Base-by-base conservation (phyloP, 2,797 vertebrate species). In the Syngnathus acus region DNA sequence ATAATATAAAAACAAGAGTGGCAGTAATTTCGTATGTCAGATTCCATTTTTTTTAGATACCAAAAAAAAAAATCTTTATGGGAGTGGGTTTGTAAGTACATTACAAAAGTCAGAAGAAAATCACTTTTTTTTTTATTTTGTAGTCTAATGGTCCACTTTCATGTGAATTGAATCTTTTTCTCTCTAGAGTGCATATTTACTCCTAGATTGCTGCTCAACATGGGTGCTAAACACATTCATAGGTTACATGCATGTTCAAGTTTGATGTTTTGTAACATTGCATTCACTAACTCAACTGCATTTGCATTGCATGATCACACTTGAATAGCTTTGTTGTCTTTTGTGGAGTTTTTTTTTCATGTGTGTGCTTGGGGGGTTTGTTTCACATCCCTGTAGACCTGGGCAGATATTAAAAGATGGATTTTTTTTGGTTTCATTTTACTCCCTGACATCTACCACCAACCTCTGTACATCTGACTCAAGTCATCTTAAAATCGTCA, bases 391-490 rank as follows among this genome's bases (percentile, higher is more conserved):
- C 21, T 26, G 40, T 42, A 62, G 21, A 21, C 26, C 8, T 51
- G n/a, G 23, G 60, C n/a, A 42, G 17, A 60, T 21, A 61, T 42
- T 10, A 61, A 60, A 60, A 38, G 37, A 21, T 11, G 59, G 59
- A 61, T 61, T 42, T 42, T 6, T 13, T 13, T 42, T 32, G n/a
- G 19, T 42, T 21, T 61, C 39, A 6, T 63, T 60, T 60, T 68
- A 57, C 47, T 58, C 39, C 32, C 55, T 66, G 23, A 45, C 68
- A 63, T 53, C 62, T 19, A 47, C 39, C 16, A 43, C 23, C 47
- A 71, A 59, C 55, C 64, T 68, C 47, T 6, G 16, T 23, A 53
- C 58, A 7, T 59, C 62, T 66, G 16, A 61, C 32, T 62, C 19
- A 6, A 21, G 5, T 54, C 53, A 23, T 10, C 50, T 32, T 68